Evolutionary conservation across 2,888 invertebrate genomes (phyloP).

Genomic region (Drosophila setosimentum): DNA sequence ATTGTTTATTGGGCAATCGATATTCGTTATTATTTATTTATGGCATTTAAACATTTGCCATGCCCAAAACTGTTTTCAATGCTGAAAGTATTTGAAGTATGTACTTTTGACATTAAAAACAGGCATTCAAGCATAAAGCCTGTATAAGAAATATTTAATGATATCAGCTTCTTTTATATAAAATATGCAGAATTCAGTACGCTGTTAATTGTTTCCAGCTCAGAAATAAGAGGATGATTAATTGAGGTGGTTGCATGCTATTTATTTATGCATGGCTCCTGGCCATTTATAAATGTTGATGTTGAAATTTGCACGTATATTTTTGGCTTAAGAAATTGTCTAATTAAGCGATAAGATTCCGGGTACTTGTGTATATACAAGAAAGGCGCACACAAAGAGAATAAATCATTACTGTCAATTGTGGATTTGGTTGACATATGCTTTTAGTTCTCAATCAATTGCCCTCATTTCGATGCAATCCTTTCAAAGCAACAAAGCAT

Average conservation of each 20-base stretch:
- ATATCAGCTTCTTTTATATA: not conserved
- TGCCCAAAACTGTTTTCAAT: not conserved
- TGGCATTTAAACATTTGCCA: not conserved
- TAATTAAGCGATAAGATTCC: not conserved
- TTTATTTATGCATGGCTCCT: not conserved
- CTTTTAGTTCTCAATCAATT: constrained; percentile 38
- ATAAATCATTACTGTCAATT: constrained; percentile 23
- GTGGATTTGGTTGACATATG: constrained; percentile 43
- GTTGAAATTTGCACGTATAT: not conserved
- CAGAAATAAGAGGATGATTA: not conserved
- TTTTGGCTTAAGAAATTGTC: not conserved
- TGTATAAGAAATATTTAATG: not conserved
- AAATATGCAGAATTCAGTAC: not conserved
- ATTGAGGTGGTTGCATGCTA: not conserved
- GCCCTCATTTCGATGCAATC: constrained; percentile 21
- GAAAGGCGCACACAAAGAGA: not conserved
- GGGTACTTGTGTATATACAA: not conserved
- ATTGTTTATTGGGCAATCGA: not conserved
- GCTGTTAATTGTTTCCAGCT: not conserved
- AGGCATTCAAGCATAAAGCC: not conserved
- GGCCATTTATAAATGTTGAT: not conserved
- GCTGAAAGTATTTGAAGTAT: not conserved
- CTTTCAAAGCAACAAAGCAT: constrained; percentile 43
- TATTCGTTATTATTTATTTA: not conserved
- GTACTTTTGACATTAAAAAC: not conserved